Conservation (phyloP, 2,888 invertebrate species). For the Branchellion lobata region DNA sequence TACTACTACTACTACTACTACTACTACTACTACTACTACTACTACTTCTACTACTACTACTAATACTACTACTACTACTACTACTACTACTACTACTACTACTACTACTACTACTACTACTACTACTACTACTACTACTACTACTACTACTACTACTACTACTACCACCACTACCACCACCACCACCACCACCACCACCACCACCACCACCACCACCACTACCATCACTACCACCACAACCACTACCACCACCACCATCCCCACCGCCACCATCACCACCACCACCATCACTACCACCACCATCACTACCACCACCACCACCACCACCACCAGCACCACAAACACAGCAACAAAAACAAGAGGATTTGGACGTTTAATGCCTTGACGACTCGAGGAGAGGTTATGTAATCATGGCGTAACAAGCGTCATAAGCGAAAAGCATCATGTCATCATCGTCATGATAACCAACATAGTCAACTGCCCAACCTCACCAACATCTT, state of each 20-base stretch:
- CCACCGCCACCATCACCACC: background rate
- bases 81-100: conserved; percentile 14
- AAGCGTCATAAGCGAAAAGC: too few species aligned
- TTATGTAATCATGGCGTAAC: too few species aligned
- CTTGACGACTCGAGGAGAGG: too few species aligned
- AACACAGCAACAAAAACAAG: too few species aligned
- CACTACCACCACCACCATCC: background rate
- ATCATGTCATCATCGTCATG: conserved; percentile 1
- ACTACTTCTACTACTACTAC: background rate
- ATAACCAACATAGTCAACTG: background rate
- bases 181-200: conserved; percentile 7
- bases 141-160: background rate
- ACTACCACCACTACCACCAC: conserved; percentile 4
- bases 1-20: background rate
- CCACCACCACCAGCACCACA: too few species aligned
- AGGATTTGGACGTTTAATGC: too few species aligned
- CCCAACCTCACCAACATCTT: background rate
- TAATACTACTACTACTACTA: background rate
- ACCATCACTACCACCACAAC: too few species aligned
- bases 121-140: conserved; percentile 18
- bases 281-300: background rate
- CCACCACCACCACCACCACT: background rate
- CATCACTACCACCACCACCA: too few species aligned
- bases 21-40: conserved; percentile 8
- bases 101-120: conserved; percentile 5